Evolutionary conservation across 2,797 vertebrate genomes (phyloP), one percentile per base, ranked within the genome.

Genomic region (Myotis pilosus): DNA sequence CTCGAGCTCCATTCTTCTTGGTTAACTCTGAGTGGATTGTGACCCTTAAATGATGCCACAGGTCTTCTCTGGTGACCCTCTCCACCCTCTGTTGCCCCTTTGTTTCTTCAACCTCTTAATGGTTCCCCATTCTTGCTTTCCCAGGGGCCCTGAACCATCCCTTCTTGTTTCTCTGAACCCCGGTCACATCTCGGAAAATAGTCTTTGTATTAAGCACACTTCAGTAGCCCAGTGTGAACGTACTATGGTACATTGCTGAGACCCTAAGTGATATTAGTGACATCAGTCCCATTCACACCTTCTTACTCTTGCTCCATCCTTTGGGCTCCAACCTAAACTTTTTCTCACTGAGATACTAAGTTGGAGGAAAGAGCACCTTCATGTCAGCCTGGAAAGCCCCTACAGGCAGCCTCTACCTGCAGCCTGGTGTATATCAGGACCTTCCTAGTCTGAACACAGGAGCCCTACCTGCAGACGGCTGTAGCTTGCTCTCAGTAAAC

Each of bases 391-490:
- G 69, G 49, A 38, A 60, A 91, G 36, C 36, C 22, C n/a, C 81
- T n/a, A 17, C 76, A n/a, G 60, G 28, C 60, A 62, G 28, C 28
- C 60, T 62, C 60, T 30, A 6, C 28, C 76, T 30, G 15, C 81
- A n/a, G 25, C 44, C 64, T 68, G 28, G 22, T 15, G 15, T 25
- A 3, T 8, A 0, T 5, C 30, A 88, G 36, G 38, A 47, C 17
- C 71, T 68, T 15, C 22, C 38, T n/a, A 4, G 12, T 49, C 41
- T 49, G 55, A 28, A 38, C 7, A 33, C 7, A 5, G 11, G 20
- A n/a, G 33, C 44, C 20, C 62, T 89, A 95, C 91, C 96, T 97
- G 95, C 94, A 85, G 91, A 47, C 25, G 25, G 80, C 87, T 86
- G 74, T 23, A 80, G 55, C 38, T 75, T 87, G 83, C 79, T 78